phyloP scores from a whole-genome alignment of 2,797 vertebrate genomes.

The Knipowitschia caucasica region DNA sequence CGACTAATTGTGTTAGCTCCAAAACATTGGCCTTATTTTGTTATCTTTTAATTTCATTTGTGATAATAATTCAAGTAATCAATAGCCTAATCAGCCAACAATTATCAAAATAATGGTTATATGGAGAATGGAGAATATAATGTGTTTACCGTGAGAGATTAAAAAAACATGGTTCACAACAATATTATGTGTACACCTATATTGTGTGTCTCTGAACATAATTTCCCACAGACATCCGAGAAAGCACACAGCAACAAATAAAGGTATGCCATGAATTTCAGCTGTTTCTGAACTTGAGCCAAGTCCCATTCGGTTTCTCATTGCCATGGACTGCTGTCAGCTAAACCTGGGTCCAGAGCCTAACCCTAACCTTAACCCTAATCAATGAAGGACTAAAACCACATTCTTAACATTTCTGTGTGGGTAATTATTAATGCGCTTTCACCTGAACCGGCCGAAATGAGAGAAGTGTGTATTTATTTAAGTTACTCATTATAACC shows the following conservation, averaged over 20 bases:
- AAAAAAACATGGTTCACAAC: neutral
- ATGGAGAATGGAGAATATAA: too few species aligned
- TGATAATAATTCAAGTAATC: too few species aligned
- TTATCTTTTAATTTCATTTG: too few species aligned
- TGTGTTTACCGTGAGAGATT: neutral
- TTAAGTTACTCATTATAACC: constrained; percentile 17
- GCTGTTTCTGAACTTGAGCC: constrained; percentile 15
- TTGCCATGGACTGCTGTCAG: constrained; percentile 47
- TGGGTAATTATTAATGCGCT: constrained; percentile 67
- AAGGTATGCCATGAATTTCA: constrained; percentile 20
- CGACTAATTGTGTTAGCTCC: too few species aligned
- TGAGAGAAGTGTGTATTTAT: constrained; percentile 9
- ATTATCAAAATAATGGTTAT: too few species aligned
- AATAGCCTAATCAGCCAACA: too few species aligned
- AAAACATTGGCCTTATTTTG: too few species aligned
- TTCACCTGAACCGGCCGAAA: constrained; percentile 29
- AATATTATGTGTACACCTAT: neutral
- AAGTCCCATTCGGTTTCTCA: constrained; percentile 41
- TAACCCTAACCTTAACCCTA: constrained; percentile 31
- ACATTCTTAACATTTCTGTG: constrained; percentile 67
- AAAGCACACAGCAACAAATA: constrained; percentile 40
- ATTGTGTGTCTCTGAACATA: constrained; percentile 8
- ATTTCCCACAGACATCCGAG: constrained; percentile 26
- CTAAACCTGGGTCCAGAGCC: constrained; percentile 20
- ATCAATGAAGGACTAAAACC: constrained; percentile 42